A percentile compares a stretch with the other conserved stretches of the same genome.
These are phyloP conservation scores for Camponotus floridanus DNA, from an alignment of 1,140 invertebrate genomes.

Conservation along the genomic window DNA sequence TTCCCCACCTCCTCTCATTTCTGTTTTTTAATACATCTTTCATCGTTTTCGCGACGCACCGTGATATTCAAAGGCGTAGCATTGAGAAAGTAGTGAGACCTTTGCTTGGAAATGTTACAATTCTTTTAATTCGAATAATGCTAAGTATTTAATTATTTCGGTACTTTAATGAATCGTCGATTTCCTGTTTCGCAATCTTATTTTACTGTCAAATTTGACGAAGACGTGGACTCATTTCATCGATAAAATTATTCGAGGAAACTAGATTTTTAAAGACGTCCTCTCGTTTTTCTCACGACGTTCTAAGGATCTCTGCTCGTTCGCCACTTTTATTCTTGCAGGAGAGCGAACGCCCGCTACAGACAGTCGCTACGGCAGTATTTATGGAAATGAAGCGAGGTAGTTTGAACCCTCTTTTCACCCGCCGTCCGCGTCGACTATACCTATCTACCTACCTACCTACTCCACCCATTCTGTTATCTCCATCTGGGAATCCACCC, in stretches of 20 bases:
- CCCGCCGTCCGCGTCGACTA: slow-evolving; percentile 39
- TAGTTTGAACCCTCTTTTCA: slow-evolving; percentile 80
- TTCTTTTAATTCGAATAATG: not conserved
- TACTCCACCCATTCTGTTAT: not conserved
- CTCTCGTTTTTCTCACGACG: slow-evolving; percentile 6
- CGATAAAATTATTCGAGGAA: slow-evolving; percentile 10
- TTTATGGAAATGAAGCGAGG: slow-evolving; percentile 85
- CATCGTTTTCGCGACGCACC: slow-evolving; percentile 24
- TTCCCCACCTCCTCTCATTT: slow-evolving; percentile 42
- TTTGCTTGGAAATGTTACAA: not conserved
- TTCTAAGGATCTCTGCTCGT: slow-evolving; percentile 17
- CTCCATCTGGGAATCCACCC: slow-evolving; percentile 16
- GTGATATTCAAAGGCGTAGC: not conserved
- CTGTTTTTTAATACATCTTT: slow-evolving; percentile 53
- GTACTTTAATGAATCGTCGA: not conserved
- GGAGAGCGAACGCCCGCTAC: slow-evolving; percentile 29
- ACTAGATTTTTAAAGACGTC: slow-evolving; percentile 14
- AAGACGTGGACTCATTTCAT: not conserved
- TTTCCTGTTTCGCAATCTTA: not conserved
- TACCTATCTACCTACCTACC: slow-evolving; percentile 6
- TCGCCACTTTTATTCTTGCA: not conserved
- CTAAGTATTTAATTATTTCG: not conserved
- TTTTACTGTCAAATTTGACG: not conserved
- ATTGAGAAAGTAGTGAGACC: not conserved
- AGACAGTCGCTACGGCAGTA: slow-evolving; percentile 74